Conservation (phyloP, 1,140 invertebrate genomes). For the Papilio polyxenes region DNA sequence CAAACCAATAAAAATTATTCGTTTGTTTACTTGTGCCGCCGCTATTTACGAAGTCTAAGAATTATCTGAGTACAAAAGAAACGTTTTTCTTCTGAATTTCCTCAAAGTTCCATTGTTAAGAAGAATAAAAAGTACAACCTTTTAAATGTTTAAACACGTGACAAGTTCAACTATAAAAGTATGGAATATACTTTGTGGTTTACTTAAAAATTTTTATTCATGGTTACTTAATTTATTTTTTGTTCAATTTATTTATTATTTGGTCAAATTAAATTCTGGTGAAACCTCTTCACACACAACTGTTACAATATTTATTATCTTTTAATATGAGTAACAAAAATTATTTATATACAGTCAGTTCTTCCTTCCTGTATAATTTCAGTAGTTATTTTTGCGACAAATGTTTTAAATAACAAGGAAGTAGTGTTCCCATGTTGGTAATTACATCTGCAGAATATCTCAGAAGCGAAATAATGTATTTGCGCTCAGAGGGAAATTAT, state of each 20-base stretch:
- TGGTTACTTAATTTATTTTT: too few relatives aligned
- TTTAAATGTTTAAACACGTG: background rate
- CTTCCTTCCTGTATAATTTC: background rate
- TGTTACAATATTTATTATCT: too few relatives aligned
- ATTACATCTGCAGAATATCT: background rate
- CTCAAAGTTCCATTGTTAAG: background rate
- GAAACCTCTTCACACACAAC: too few relatives aligned
- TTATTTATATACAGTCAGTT: background rate
- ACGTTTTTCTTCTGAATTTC: background rate
- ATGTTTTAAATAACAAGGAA: background rate
- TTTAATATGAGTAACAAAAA: background rate
- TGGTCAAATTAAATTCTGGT: too few relatives aligned
- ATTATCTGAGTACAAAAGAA: background rate
- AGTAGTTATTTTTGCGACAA: background rate
- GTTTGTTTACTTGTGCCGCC: background rate
- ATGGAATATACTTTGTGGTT: too few relatives aligned
- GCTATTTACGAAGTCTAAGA: conserved; percentile 4
- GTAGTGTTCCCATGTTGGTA: background rate
- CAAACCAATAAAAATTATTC: conserved; percentile 2
- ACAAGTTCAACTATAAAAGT: too few relatives aligned
- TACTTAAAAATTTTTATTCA: too few relatives aligned
- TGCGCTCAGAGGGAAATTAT: background rate
- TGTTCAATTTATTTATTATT: too few relatives aligned
- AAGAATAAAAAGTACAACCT: background rate
- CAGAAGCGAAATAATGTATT: background rate